phyloP scores from a whole-genome alignment of 2,113 vertebrate species.

The Epinephelus moara region DNA sequence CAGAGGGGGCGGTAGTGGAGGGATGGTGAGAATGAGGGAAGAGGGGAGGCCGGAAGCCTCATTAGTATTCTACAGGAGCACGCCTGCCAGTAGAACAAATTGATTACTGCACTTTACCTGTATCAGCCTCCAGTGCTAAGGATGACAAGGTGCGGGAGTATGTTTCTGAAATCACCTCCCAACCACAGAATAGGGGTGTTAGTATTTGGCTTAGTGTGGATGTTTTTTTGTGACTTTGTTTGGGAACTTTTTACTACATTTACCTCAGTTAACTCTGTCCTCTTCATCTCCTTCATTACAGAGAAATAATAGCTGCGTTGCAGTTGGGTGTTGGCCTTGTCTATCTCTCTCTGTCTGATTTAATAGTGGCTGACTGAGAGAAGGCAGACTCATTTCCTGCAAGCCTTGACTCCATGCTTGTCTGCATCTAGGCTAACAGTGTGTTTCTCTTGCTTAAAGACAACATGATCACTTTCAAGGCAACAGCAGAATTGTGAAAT shows the following conservation, averaged over 20 bases:
- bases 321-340: slow-evolving; percentile 51
- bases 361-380: slow-evolving; percentile 55
- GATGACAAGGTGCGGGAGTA: slow-evolving; percentile 92
- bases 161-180: slow-evolving; percentile 89
- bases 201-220: slow-evolving; percentile 29
- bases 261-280: slow-evolving; percentile 26
- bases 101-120: slow-evolving; percentile 98
- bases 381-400: slow-evolving; percentile 64
- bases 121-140: slow-evolving; percentile 94
- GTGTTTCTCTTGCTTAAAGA: slow-evolving; percentile 39
- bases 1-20: slow-evolving; percentile 46
- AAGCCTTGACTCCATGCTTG: slow-evolving; percentile 37
- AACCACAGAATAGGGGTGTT: slow-evolving; percentile 76
- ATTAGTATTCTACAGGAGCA: slow-evolving; percentile 95
- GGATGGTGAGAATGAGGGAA: slow-evolving; percentile 41
- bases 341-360: slow-evolving; percentile 48
- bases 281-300: slow-evolving; percentile 49
- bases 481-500: background rate
- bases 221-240: slow-evolving; percentile 5
- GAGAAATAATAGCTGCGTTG: slow-evolving; percentile 30
- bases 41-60: slow-evolving; percentile 74
- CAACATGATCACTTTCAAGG: slow-evolving; percentile 23
- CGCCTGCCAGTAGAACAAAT: slow-evolving; percentile 97
- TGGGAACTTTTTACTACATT: slow-evolving; percentile 32
- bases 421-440: slow-evolving; percentile 42